Conservation (phyloP, 2,888 invertebrate genomes). For the Pecten maximus region DNA sequence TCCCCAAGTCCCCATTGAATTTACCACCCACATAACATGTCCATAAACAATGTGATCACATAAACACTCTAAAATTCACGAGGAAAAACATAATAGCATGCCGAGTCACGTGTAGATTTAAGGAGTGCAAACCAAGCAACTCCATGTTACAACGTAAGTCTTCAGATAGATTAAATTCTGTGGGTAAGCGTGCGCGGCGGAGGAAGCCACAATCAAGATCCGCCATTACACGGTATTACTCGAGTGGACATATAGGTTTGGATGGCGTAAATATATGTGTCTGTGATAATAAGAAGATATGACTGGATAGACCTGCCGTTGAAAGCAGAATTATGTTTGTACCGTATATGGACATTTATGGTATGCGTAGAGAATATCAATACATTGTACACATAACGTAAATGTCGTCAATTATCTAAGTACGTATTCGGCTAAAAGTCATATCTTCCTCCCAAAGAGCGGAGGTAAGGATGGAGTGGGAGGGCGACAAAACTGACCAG, state of each 20-base stretch:
- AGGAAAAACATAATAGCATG: background rate
- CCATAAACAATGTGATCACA: background rate
- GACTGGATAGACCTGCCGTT: background rate
- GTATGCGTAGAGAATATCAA: background rate
- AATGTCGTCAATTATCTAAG: background rate
- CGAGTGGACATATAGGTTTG: background rate
- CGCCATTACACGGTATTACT: background rate
- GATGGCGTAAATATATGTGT: background rate
- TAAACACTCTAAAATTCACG: background rate
- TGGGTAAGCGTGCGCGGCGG: slow-evolving; percentile 11
- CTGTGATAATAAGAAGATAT: background rate
- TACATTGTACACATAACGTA: background rate
- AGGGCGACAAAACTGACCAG: background rate
- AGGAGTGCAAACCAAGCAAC: background rate
- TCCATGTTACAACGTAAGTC: background rate
- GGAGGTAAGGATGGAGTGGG: background rate
- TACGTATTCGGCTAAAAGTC: background rate
- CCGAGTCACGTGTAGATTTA: background rate
- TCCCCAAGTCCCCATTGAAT: background rate
- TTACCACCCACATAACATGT: background rate
- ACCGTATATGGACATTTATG: background rate
- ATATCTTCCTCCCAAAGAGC: background rate
- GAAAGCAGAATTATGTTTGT: background rate
- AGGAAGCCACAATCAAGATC: slow-evolving; percentile 14
- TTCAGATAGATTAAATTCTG: background rate